A percentile compares a stretch with the other conserved stretches of the same genome.
Conservation (phyloP, 2,113 vertebrate genomes). For the Xiphias gladius region DNA sequence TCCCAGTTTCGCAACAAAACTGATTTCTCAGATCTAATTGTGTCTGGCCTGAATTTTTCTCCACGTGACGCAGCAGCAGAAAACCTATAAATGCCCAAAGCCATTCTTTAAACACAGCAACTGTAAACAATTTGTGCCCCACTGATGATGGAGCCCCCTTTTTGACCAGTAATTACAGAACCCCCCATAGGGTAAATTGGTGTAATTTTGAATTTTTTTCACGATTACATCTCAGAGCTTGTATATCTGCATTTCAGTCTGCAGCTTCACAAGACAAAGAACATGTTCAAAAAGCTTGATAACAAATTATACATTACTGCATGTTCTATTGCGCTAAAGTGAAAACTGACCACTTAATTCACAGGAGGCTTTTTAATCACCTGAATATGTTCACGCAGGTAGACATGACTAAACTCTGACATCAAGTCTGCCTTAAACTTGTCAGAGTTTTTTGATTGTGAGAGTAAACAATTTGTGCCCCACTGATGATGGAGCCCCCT, state of each 20-base stretch:
- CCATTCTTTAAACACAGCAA: slow-evolving; percentile 28
- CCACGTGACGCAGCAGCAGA: slow-evolving; percentile 21
- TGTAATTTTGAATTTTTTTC: slow-evolving; percentile 44
- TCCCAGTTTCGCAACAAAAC: slow-evolving; percentile 25
- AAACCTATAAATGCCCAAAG: slow-evolving; percentile 52
- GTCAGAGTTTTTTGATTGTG: slow-evolving; percentile 29
- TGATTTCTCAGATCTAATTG: slow-evolving; percentile 51
- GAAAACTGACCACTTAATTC: slow-evolving; percentile 42
- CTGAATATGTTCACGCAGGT: slow-evolving; percentile 42
- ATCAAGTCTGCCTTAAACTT: slow-evolving; percentile 33
- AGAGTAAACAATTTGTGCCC: slow-evolving; percentile 46
- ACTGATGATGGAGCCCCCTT: slow-evolving; percentile 13
- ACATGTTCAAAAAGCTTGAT: slow-evolving; percentile 36
- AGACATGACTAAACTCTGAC: slow-evolving; percentile 44
- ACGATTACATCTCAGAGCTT: slow-evolving; percentile 8
- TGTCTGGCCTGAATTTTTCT: slow-evolving; percentile 38
- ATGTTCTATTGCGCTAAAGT: slow-evolving; percentile 4
- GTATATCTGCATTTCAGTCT: slow-evolving; percentile 45
- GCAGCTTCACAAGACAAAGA: slow-evolving; percentile 4
- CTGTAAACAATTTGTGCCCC: slow-evolving; percentile 43
- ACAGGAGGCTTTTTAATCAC: slow-evolving; percentile 34
- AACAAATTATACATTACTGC: slow-evolving; percentile 16
- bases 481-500: slow-evolving; percentile 16
- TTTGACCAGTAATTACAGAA: slow-evolving; percentile 53
- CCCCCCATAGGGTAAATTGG: slow-evolving; percentile 36